phyloP scores from a whole-genome alignment of 2,113 vertebrate species.

The Athene cunicularia region DNA sequence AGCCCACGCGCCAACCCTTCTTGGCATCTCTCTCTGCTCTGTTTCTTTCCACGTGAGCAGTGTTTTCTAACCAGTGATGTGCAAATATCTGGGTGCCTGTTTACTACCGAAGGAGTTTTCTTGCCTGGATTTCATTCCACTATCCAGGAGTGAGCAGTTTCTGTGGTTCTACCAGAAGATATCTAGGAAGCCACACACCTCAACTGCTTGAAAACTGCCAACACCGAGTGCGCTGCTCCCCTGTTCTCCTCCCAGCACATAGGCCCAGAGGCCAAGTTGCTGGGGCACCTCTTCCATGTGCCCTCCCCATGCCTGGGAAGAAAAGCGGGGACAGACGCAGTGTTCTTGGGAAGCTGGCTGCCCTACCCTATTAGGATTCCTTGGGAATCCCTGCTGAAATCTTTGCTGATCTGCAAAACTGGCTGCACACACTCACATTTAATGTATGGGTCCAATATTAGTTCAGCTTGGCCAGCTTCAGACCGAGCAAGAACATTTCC shows the following conservation, averaged over 20 bases:
- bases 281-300: not conserved
- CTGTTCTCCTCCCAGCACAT: not conserved
- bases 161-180: not conserved
- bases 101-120: not conserved
- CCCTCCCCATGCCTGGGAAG: not conserved
- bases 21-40: not conserved
- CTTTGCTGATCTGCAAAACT: not conserved
- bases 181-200: not conserved
- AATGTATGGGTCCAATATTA: not conserved
- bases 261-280: not conserved
- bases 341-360: not conserved
- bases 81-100: not conserved
- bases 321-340: not conserved
- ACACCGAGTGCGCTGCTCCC: not conserved
- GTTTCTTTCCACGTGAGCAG: not conserved
- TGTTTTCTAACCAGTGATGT: not conserved
- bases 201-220: not conserved
- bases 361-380: not conserved
- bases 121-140: not conserved
- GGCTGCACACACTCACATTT: not conserved
- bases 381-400: not conserved
- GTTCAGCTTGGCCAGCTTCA: constrained; percentile 20
- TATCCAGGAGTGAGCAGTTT: not conserved
- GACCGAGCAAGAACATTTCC: not conserved
- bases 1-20: fast-evolving